Evolutionary conservation across 2,113 vertebrate species (phyloP).

Genomic region (Marmota monax): DNA sequence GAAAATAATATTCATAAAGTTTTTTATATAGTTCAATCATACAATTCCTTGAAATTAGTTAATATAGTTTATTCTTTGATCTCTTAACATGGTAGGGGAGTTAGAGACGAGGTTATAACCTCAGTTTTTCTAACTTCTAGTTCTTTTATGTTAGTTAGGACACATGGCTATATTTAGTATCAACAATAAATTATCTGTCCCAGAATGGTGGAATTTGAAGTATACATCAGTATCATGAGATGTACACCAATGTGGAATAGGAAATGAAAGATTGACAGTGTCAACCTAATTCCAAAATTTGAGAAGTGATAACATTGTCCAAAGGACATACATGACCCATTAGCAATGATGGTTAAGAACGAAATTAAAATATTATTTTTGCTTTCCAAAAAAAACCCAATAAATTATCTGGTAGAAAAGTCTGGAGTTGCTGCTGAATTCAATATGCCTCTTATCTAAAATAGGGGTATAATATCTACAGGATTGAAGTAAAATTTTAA

Average conservation of each 20-base stretch:
- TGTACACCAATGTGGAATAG: not conserved
- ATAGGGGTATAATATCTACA: not conserved
- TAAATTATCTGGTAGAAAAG: not conserved
- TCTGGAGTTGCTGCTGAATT: not conserved
- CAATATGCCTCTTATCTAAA: not conserved
- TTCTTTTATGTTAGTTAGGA: not conserved
- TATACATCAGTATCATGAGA: not conserved
- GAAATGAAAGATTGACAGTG: not conserved
- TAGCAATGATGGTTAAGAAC: not conserved
- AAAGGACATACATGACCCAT: not conserved
- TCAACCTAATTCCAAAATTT: not conserved
- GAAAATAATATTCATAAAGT: conserved; percentile 1
- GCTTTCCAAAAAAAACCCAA: not conserved
- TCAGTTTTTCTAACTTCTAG: not conserved
- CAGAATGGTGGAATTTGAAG: not conserved
- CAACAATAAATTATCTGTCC: not conserved
- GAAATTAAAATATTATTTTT: not conserved
- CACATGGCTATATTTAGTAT: not conserved
- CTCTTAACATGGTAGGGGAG: not conserved
- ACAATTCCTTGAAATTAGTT: conserved; percentile 33
- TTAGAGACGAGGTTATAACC: not conserved
- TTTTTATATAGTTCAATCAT: conserved; percentile 38
- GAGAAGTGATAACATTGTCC: not conserved
- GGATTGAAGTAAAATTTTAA: not conserved
- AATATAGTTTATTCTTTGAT: not conserved